phyloP scores from a whole-genome alignment of 2,888 invertebrate genomes.

The Rhamnusium bicolor region DNA sequence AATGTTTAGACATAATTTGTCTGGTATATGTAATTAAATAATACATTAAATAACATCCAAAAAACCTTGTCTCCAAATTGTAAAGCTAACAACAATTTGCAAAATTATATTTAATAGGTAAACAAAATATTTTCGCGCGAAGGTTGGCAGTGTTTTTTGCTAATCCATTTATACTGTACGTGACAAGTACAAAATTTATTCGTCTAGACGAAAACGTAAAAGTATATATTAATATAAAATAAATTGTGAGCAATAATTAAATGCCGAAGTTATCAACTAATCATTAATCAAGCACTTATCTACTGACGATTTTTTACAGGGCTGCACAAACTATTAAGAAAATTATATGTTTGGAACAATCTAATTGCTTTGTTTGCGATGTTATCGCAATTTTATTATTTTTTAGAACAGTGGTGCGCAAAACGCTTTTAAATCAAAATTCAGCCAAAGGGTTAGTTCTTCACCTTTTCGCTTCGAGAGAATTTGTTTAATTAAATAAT shows the following conservation, averaged over 20 bases:
- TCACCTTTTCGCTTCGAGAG: no score
- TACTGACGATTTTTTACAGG: conserved; percentile 1
- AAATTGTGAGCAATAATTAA: conserved; percentile 1
- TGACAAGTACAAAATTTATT: conserved; percentile 36
- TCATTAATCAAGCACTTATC: neutral
- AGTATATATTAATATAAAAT: conserved; percentile 15
- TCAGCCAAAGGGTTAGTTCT: no score
- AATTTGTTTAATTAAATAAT: no score
- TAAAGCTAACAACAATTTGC: neutral
- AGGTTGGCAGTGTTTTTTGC: conserved; percentile 12
- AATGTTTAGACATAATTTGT: no score
- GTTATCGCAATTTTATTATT: no score
- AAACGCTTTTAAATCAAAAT: no score
- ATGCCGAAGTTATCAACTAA: conserved; percentile 8
- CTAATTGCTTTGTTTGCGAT: neutral
- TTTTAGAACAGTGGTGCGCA: no score
- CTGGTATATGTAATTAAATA: no score
- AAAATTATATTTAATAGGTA: conserved; percentile 16
- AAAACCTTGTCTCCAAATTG: neutral
- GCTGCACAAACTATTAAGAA: neutral
- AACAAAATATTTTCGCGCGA: conserved; percentile 29
- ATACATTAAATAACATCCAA: neutral
- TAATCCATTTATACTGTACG: conserved; percentile 17
- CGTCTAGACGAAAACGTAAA: conserved; percentile 40
- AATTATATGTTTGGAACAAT: neutral